These are phyloP conservation scores for Calypte anna DNA, from an alignment of 2,113 vertebrate genomes.

Conservation along the genomic window DNA sequence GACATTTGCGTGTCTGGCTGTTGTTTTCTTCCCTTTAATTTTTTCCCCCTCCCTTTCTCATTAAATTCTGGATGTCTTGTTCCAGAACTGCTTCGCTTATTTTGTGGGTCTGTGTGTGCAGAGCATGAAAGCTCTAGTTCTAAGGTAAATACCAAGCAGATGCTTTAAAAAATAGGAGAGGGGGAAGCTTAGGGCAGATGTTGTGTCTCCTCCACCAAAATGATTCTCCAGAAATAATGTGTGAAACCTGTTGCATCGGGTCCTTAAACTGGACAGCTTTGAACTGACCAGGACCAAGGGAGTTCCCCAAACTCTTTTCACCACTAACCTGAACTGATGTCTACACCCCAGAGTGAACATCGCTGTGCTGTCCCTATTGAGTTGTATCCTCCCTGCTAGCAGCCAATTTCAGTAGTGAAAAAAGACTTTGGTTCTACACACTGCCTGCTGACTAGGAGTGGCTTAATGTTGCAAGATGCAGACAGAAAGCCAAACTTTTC, in stretches of 20 bases:
- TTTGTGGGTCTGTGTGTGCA: neutral
- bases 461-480: neutral
- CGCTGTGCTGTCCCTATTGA: neutral
- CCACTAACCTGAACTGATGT: too few relatives aligned
- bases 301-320: neutral
- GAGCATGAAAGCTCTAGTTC: neutral
- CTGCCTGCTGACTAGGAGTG: neutral
- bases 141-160: neutral
- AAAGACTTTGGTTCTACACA: neutral
- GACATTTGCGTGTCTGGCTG: conserved; percentile 37
- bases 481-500: neutral
- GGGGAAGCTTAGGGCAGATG: neutral
- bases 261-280: neutral
- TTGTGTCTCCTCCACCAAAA: neutral
- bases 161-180: neutral
- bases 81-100: neutral
- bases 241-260: neutral
- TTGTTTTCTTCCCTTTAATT: conserved; percentile 15
- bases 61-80: conserved; percentile 10
- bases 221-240: neutral
- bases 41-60: neutral
- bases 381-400: neutral
- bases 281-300: neutral
- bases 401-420: neutral
- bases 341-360: neutral